Percentiles rank a stretch among this genome's conserved stretches.
Conservation (phyloP, 2,888 invertebrate species). For the Heliconius hortense region DNA sequence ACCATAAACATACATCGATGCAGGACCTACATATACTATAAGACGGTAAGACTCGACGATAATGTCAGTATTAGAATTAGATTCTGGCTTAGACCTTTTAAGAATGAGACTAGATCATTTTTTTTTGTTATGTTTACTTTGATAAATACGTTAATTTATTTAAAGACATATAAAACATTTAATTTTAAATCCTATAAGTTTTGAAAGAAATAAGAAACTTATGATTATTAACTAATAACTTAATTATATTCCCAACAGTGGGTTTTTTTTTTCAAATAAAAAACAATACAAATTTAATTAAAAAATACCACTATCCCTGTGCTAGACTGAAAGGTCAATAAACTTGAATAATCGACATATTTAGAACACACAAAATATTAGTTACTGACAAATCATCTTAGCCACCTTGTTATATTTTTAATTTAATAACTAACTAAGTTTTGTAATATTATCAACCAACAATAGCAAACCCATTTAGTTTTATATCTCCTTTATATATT, state of each 20-base stretch:
- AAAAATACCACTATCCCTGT: slow-evolving; percentile 33
- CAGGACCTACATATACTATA: not conserved
- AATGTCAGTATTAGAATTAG: slow-evolving; percentile 9
- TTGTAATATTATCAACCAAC: not conserved
- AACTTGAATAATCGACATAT: slow-evolving; percentile 38
- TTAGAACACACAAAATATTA: slow-evolving; percentile 23
- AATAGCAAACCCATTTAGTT: not conserved
- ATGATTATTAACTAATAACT: no score
- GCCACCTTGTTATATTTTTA: not conserved
- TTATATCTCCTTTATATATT: no score
- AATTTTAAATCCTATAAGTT: not conserved
- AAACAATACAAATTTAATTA: slow-evolving; percentile 34
- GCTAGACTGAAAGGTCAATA: slow-evolving; percentile 43
- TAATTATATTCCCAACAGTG: not conserved
- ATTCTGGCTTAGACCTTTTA: not conserved
- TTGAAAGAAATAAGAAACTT: not conserved
- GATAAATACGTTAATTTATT: not conserved
- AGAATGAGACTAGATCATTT: not conserved
- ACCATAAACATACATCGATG: slow-evolving; percentile 30
- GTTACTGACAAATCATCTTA: not conserved
- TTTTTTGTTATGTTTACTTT: no score
- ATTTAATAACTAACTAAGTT: not conserved
- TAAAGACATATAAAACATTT: not conserved
- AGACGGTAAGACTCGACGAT: not conserved
- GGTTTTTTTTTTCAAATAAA: no score